A percentile compares a stretch with the other conserved stretches of the same genome.
phyloP scores from a whole-genome alignment of 37 sponge, comb jelly and placozoan species.

The Diacarnus erythraeanus region DNA sequence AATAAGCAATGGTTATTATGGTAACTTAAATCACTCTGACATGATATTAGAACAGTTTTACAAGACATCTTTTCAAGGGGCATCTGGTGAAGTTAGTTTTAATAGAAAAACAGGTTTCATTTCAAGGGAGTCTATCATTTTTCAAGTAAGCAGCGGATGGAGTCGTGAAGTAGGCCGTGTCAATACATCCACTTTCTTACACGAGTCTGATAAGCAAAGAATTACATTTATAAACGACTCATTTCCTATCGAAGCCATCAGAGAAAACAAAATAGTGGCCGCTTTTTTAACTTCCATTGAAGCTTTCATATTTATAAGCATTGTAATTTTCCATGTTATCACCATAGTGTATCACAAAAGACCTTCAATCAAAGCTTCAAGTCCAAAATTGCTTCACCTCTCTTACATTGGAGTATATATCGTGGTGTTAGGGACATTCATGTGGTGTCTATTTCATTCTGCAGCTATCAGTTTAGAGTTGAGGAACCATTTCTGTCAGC shows the following conservation, averaged over 20 bases:
- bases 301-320: not conserved
- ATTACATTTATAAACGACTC: not conserved
- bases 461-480: not conserved
- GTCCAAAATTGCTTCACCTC: constrained; percentile 2
- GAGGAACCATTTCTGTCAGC: constrained; percentile 7
- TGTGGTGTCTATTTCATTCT: not conserved
- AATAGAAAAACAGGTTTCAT: not conserved
- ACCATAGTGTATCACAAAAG: not conserved
- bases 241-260: not conserved
- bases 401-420: constrained; percentile 3
- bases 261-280: not conserved
- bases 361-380: constrained; percentile 2
- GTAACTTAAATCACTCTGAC: not conserved
- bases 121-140: not conserved
- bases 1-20: not conserved
- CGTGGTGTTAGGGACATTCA: not conserved
- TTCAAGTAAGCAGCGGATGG: not conserved
- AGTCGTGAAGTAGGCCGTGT: not conserved
- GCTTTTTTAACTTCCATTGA: not conserved
- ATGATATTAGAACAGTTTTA: constrained; percentile 14
- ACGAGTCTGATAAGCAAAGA: not conserved
- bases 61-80: constrained; percentile 9
- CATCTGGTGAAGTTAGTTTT: constrained; percentile 1
- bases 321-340: not conserved
- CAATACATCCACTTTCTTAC: not conserved